Evolutionary conservation across 2,113 vertebrate species (phyloP).

Genomic region (Gambusia affinis): DNA sequence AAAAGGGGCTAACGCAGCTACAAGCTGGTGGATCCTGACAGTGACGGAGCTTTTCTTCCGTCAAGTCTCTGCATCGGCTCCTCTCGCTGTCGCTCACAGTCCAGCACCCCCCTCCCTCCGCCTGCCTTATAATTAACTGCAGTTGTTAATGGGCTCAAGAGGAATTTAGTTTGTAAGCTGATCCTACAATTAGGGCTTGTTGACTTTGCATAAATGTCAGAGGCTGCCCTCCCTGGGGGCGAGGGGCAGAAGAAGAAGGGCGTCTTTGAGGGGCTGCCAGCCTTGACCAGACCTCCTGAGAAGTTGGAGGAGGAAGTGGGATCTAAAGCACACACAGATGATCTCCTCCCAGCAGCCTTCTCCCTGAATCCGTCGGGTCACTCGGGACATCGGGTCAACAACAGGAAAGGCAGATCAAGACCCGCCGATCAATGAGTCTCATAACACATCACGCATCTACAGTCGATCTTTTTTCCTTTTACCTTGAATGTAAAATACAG

Average conservation of each 20-base stretch:
- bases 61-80: slow-evolving; percentile 26
- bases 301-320: slow-evolving; percentile 50
- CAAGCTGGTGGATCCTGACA: slow-evolving; percentile 51
- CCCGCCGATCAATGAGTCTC: slow-evolving; percentile 14
- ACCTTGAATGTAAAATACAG: background rate
- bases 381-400: slow-evolving; percentile 59
- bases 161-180: slow-evolving; percentile 78
- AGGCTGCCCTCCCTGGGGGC: slow-evolving; percentile 66
- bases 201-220: slow-evolving; percentile 82
- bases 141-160: slow-evolving; percentile 80
- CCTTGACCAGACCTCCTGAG: slow-evolving; percentile 52
- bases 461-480: background rate
- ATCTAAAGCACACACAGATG: slow-evolving; percentile 53
- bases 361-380: slow-evolving; percentile 42
- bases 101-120: slow-evolving; percentile 30
- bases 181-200: slow-evolving; percentile 84
- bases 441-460: background rate
- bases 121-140: slow-evolving; percentile 74
- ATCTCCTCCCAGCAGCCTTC: slow-evolving; percentile 35
- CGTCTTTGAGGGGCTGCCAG: slow-evolving; percentile 76
- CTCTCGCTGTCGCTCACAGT: slow-evolving; percentile 53
- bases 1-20: slow-evolving; percentile 12
- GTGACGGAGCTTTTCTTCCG: slow-evolving; percentile 28
- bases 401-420: slow-evolving; percentile 54
- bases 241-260: slow-evolving; percentile 67